A percentile compares a stretch with the other conserved stretches of the same genome.
Evolutionary conservation across 2,888 invertebrate genomes (phyloP).

Genomic region (Agriopis aurantiaria): DNA sequence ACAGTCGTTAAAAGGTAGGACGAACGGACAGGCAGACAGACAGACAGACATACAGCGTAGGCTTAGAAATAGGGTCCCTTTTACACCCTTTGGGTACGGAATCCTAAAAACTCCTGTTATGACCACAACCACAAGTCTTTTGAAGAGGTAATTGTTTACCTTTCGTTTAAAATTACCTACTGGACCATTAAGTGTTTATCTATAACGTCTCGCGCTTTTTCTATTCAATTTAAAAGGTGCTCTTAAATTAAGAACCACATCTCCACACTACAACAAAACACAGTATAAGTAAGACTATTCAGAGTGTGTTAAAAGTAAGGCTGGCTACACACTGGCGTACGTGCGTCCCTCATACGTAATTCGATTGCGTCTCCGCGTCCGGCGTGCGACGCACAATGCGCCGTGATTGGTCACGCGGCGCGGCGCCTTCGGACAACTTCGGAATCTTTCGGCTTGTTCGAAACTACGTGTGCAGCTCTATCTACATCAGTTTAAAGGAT

Average conservation of each 20-base stretch:
- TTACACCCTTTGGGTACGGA: too few species aligned
- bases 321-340: constrained; percentile 47
- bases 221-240: background rate
- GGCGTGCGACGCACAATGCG: constrained; percentile 65
- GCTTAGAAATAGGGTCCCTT: too few species aligned
- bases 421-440: constrained; percentile 37
- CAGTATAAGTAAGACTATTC: constrained; percentile 1
- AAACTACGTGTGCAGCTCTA: constrained; percentile 34
- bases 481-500: constrained; percentile 33
- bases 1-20: too few species aligned
- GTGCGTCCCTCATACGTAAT: constrained; percentile 46
- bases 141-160: too few species aligned
- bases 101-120: too few species aligned
- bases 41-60: too few species aligned
- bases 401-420: constrained; percentile 71
- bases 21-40: too few species aligned
- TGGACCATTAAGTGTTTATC: too few species aligned
- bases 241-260: background rate
- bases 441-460: constrained; percentile 41
- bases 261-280: constrained; percentile 2
- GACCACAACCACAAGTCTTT: too few species aligned
- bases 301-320: constrained; percentile 22
- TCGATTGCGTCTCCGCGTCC: constrained; percentile 47
- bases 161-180: too few species aligned
- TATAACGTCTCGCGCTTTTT: too few species aligned